phyloP scores from a whole-genome alignment of 2,797 vertebrate species.

The Linurgus olivaceus region DNA sequence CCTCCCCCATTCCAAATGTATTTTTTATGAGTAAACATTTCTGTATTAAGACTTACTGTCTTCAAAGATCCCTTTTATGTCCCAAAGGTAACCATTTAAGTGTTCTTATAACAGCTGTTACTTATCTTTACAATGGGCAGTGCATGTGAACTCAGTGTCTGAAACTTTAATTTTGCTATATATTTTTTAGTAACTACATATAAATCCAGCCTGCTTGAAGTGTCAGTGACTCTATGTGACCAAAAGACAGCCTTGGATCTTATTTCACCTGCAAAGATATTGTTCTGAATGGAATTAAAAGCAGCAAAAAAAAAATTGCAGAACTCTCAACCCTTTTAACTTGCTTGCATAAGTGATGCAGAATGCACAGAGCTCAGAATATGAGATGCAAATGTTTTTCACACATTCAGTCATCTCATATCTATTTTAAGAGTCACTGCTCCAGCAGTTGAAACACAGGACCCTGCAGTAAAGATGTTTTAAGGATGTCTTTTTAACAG shows the following conservation, averaged over 20 bases:
- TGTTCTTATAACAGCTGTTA: slow-evolving; percentile 72
- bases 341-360: neutral
- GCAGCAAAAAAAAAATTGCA: neutral
- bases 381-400: slow-evolving; percentile 40
- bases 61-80: slow-evolving; percentile 73
- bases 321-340: neutral
- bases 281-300: neutral
- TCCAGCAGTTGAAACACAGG: neutral
- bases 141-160: slow-evolving; percentile 44
- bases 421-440: slow-evolving; percentile 31
- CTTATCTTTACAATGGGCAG: slow-evolving; percentile 75
- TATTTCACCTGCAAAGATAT: slow-evolving; percentile 22
- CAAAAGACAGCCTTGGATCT: slow-evolving; percentile 16
- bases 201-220: slow-evolving; percentile 68
- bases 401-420: neutral
- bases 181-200: slow-evolving; percentile 73
- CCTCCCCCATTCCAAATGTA: slow-evolving; percentile 46
- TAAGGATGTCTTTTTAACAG: neutral
- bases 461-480: slow-evolving; percentile 12
- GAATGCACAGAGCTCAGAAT: neutral
- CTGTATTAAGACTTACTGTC: slow-evolving; percentile 75
- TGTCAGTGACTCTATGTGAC: slow-evolving; percentile 39
- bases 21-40: slow-evolving; percentile 78
- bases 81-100: slow-evolving; percentile 78
- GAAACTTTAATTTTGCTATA: slow-evolving; percentile 63